Conservation (phyloP, 2,797 vertebrate species). For the Syngnathus rostellatus region DNA sequence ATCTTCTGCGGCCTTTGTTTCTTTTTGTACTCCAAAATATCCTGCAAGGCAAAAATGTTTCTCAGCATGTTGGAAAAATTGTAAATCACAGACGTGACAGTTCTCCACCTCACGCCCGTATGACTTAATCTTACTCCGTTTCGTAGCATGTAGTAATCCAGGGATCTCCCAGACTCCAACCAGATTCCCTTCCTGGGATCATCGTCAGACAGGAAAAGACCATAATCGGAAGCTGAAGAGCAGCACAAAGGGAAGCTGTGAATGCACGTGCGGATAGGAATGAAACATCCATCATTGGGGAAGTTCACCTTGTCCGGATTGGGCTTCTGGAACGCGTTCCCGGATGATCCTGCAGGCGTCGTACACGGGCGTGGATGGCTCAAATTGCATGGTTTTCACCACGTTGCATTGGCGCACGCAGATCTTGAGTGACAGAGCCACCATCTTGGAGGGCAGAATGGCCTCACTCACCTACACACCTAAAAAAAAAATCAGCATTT, state of each 20-base stretch:
- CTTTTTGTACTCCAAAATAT: conserved; percentile 96
- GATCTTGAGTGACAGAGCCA: conserved; percentile 95
- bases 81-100: conserved; percentile 3
- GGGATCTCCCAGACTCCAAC: conserved; percentile 92
- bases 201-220: conserved; percentile 93
- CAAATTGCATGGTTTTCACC: conserved; percentile 99
- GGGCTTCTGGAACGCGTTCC: conserved; percentile 91
- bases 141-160: conserved; percentile 99
- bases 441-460: conserved; percentile 74
- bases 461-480: conserved; percentile 55
- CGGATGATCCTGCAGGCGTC: conserved; percentile 93
- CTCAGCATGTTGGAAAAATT: background rate
- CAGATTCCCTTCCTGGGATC: conserved; percentile 98
- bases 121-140: conserved; percentile 81
- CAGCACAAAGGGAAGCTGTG: conserved; percentile 28
- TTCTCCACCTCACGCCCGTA: conserved; percentile 22
- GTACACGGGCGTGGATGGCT: conserved; percentile 90
- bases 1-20: conserved; percentile 97
- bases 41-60: conserved; percentile 59
- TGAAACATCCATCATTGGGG: conserved; percentile 18
- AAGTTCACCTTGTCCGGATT: conserved; percentile 84
- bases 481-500: conserved; percentile 22
- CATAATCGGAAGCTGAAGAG: conserved; percentile 87
- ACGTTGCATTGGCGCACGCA: conserved; percentile 98
- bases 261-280: conserved; percentile 13